Evolutionary conservation across 1,140 invertebrate genomes (phyloP).

Genomic region (Caenorhabditis tropicalis): DNA sequence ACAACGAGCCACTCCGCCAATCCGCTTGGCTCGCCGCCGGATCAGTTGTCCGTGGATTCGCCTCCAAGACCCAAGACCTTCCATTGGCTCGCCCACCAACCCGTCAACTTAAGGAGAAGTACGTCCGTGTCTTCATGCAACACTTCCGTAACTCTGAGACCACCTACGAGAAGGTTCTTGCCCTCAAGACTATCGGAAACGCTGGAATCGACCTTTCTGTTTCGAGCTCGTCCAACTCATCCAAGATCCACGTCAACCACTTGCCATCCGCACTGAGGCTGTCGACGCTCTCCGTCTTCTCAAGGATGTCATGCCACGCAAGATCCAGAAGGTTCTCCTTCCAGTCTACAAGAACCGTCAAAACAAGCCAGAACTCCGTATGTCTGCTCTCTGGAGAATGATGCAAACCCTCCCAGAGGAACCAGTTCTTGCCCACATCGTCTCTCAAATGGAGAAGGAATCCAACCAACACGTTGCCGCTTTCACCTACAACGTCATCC

Average conservation of each 20-base stretch:
- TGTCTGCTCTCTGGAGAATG: slow-evolving; percentile 63
- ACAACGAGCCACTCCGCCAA: slow-evolving; percentile 36
- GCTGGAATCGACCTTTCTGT: slow-evolving; percentile 64
- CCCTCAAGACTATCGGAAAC: slow-evolving; percentile 66
- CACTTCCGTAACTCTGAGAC: slow-evolving; percentile 50
- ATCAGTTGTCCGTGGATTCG: slow-evolving; percentile 48
- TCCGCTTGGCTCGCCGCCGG: slow-evolving; percentile 48
- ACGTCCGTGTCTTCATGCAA: slow-evolving; percentile 49
- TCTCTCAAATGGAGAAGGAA: slow-evolving; percentile 60
- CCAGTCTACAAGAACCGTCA: slow-evolving; percentile 62
- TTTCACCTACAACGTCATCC: slow-evolving; percentile 58
- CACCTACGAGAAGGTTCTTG: slow-evolving; percentile 57
- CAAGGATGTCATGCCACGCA: slow-evolving; percentile 55
- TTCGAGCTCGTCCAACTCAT: slow-evolving; percentile 59
- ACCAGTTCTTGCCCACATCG: slow-evolving; percentile 58
- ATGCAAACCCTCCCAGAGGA: slow-evolving; percentile 58
- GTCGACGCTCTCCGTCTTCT: slow-evolving; percentile 68
- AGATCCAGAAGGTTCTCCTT: slow-evolving; percentile 62
- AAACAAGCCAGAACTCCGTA: slow-evolving; percentile 65
- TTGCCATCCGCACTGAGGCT: slow-evolving; percentile 63
- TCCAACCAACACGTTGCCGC: slow-evolving; percentile 66
- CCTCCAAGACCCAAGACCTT: slow-evolving; percentile 32
- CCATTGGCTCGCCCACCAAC: neutral
- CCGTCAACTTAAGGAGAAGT: slow-evolving; percentile 28
- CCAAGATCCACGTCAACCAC: slow-evolving; percentile 57